Evolutionary conservation across 1,140 invertebrate genomes (phyloP), one percentile per base, ranked within the genome.

Genomic region (Littorina saxatilis): DNA sequence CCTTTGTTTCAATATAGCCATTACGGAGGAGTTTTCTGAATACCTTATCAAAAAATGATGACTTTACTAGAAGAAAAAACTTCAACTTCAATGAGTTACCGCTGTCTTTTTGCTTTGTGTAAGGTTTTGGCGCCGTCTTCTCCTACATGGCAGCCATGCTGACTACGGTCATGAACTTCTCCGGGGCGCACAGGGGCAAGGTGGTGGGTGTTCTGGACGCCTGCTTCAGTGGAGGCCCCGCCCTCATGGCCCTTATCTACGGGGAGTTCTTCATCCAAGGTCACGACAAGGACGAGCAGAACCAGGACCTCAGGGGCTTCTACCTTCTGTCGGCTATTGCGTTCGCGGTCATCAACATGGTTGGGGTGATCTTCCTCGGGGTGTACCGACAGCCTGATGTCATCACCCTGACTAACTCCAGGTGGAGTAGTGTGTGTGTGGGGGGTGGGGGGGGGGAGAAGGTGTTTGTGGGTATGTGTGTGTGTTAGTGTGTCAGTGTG

Each of bases 111-210:
- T n/a, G n/a, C n/a, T n/a, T n/a, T n/a, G n/a, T n/a, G n/a, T n/a
- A n/a, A n/a, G 89, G 88, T 61, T 87, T 90, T 78, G 88, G 89
- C 0, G 84, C 86, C n/a, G 86, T 89, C 32, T 89, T 88, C 39
- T 83, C 87, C 82, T 90, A 90, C 83, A 89, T 90, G 86, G 81
- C 86, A 13, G 83, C 85, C 27, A 72, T 90, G 74, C 88, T 84
- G 2, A 84, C 85, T 0, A 89, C 86, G 52, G 85, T 89, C 61
- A 80, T 80, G 27, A 90, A 90, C 43, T 87, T 90, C 78, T 76
- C 79, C 47, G 82, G 84, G 1, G 85, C 84, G 58, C 87, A 90
- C 76, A 79, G 89, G 29, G 89, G 89, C 0, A 89, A 88, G 29
- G 81, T 90, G 4, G 81, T 90, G 5, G 88, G 88, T 13, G 32